Percentiles rank a stretch among this genome's conserved stretches.
phyloP scores from a whole-genome alignment of 2,797 vertebrate species.

The Phataginus tetradactyla region DNA sequence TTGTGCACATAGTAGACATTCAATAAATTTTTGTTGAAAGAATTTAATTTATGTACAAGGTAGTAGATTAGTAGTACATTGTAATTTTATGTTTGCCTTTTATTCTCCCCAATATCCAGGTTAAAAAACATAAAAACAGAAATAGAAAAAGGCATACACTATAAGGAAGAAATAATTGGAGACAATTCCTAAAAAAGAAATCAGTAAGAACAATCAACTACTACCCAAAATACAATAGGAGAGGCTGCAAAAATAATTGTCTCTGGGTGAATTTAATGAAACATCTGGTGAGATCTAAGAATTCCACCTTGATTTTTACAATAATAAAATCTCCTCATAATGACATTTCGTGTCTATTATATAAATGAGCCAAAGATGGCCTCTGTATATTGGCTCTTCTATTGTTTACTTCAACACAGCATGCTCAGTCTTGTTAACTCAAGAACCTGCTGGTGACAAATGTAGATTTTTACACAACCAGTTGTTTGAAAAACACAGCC shows the following conservation, averaged over 20 bases:
- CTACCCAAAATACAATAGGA: not conserved
- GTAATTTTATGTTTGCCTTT: not conserved
- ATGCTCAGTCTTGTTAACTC: not conserved
- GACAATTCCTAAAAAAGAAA: not conserved
- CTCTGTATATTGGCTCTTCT: not conserved
- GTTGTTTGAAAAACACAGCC: not conserved
- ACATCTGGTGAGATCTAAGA: constrained; percentile 19
- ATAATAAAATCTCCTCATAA: not conserved
- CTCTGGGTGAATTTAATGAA: constrained; percentile 55
- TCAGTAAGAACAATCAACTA: not conserved
- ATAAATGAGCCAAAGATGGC: constrained; percentile 27
- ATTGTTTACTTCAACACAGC: not conserved
- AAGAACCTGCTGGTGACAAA: not conserved
- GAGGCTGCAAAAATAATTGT: not conserved
- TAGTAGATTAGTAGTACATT: not conserved
- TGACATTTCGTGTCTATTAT: not conserved
- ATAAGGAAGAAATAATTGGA: not conserved
- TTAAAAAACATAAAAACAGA: not conserved
- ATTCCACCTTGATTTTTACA: constrained; percentile 54
- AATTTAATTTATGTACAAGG: not conserved
- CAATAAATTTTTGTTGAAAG: constrained; percentile 25
- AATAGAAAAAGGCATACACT: not conserved
- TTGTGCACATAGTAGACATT: not conserved
- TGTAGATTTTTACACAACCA: not conserved
- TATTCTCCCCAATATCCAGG: not conserved